Base-by-base conservation (phyloP, 1,140 invertebrate genomes). In the Ceratina calcarata region DNA sequence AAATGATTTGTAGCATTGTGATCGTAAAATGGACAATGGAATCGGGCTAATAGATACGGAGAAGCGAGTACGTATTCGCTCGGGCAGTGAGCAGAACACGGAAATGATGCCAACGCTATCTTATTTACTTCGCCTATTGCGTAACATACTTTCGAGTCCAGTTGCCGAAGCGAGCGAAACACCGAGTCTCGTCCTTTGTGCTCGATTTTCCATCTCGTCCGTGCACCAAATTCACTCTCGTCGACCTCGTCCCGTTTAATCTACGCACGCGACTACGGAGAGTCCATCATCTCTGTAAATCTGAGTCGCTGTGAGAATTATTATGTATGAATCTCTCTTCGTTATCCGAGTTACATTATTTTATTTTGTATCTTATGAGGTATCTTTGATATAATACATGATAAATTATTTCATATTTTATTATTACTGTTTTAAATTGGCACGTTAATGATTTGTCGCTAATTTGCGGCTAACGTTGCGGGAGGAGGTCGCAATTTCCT, bases 111-210 rank as follows among this genome's bases (percentile, higher is more conserved):
- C 85, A 78, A 85, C 87, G 81, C 83, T 83, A 83, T 87, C 79
- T 32, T 32, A 32, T 32, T 78, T 84, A 83, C 86, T 88, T 82
- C 79, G 80, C 81, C 76, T 87, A 87, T 91, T 91, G 88, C 86
- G 83, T 87, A 91, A 91, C 83, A 87, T 69, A 90, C 90, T 91
- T 91, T 91, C 90, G 82, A 90, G 88, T 83, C 81, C 86, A 84
- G 82, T 80, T 78, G 85, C 62, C 65, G 84, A 79, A 85, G 78
- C 80, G 76, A 84, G 85, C 64, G 75, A 53, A 55, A 76, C 74
- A 69, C 76, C 32, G 62, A 6, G 66, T 58, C 57, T 67, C 68
- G 53, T 67, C 68, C 53, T 64, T 64, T 79, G 37, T 77, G 45
- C n/a, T 49, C 45, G 32, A 64, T 73, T 81, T 82, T 75, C 32